Evolutionary conservation across 2,797 vertebrate species (phyloP).

Genomic region (Ispidina picta): DNA sequence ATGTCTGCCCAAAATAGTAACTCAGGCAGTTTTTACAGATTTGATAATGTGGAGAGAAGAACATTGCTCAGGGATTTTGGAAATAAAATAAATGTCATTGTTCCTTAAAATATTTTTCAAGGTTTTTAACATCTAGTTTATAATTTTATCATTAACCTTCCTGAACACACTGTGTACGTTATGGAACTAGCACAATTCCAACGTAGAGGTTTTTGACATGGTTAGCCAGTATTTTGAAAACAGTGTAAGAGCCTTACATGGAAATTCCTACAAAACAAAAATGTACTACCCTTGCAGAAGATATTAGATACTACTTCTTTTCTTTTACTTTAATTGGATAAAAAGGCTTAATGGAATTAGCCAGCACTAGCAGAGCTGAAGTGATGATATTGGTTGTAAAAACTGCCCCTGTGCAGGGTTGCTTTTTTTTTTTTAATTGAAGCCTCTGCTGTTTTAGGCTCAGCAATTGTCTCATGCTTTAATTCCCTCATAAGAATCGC

Average conservation of each 20-base stretch:
- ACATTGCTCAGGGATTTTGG: background rate
- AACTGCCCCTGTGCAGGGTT: background rate
- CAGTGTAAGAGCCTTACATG: background rate
- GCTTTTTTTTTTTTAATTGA: background rate
- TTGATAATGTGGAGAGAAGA: background rate
- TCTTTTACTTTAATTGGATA: background rate
- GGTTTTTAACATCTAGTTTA: background rate
- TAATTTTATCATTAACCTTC: background rate
- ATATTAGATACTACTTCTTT: background rate
- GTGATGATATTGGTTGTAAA: background rate
- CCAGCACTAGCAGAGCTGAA: background rate
- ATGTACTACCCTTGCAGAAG: background rate
- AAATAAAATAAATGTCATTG: background rate
- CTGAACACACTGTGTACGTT: background rate
- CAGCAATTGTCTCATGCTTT: conserved; percentile 24
- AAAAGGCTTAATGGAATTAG: background rate
- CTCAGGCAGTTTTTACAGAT: background rate
- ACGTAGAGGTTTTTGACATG: background rate
- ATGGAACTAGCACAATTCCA: background rate
- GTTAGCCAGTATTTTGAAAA: background rate
- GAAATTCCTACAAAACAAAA: background rate
- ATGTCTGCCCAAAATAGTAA: background rate
- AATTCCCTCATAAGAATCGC: conserved; percentile 23
- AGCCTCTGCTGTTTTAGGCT: conserved; percentile 7
- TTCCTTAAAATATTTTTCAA: background rate